These are phyloP conservation scores for Tenthredo notha DNA, from an alignment of 2,888 invertebrate genomes.

Conservation along the genomic window DNA sequence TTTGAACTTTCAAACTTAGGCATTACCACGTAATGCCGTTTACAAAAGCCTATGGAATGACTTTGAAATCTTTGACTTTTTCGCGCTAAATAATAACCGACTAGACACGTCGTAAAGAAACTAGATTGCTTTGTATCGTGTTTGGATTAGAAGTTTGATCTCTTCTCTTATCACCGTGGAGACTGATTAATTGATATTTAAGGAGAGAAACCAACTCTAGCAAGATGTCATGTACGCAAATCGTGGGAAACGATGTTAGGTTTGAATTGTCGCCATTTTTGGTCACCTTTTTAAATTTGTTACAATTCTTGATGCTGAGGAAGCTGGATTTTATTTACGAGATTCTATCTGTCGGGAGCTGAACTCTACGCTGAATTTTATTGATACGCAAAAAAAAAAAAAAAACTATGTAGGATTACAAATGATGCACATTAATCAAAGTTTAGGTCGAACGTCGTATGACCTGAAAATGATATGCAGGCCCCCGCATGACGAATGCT, in stretches of 20 bases:
- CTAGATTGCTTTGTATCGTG: not conserved
- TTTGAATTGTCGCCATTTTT: too few species aligned
- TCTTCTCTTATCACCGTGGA: not conserved
- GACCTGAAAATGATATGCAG: not conserved
- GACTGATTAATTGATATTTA: not conserved
- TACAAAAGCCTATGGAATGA: not conserved
- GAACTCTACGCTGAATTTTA: not conserved
- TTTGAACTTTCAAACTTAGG: conserved; percentile 5
- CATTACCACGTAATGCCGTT: not conserved
- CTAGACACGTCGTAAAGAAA: too few species aligned
- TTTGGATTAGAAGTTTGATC: not conserved
- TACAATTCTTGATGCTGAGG: not conserved
- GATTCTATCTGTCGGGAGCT: not conserved
- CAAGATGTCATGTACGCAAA: too few species aligned
- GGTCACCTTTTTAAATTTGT: too few species aligned
- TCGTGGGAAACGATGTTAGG: too few species aligned
- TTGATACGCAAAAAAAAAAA: too few species aligned
- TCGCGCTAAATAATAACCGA: not conserved
- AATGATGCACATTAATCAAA: not conserved
- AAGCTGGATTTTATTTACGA: not conserved
- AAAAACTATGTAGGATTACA: too few species aligned
- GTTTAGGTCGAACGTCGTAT: not conserved
- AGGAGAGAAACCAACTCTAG: not conserved
- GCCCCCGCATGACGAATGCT: not conserved
- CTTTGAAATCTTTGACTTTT: conserved; percentile 13